Evolutionary conservation across 2,113 vertebrate genomes (phyloP).

Genomic region (Rhabdornis inornatus): DNA sequence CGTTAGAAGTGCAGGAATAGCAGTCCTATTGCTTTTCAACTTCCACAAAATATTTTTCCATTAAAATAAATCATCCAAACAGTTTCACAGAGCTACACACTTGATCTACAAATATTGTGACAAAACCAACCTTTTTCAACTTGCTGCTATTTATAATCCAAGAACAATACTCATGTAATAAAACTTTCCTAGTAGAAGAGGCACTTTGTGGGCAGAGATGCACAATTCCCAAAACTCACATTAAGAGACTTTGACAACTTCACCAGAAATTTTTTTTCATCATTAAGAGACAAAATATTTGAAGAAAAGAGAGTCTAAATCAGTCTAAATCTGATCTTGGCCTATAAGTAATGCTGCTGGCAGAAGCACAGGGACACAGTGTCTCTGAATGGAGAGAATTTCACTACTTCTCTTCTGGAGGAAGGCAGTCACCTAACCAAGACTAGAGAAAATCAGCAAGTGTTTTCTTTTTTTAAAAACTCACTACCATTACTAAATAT

Average conservation of each 20-base stretch:
- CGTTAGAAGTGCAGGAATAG: not conserved
- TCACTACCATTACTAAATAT: not conserved
- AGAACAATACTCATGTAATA: not conserved
- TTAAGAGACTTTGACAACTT: not conserved
- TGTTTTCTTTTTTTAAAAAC: not conserved
- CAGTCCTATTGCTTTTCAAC: not conserved
- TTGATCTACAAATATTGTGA: not conserved
- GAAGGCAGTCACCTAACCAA: not conserved
- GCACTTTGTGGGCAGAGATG: not conserved
- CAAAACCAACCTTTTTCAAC: not conserved
- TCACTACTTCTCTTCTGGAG: not conserved
- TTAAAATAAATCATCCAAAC: not conserved
- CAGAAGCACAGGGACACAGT: not conserved
- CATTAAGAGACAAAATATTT: not conserved
- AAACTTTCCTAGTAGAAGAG: not conserved
- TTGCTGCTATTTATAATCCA: constrained; percentile 1
- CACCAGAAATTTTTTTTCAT: not conserved
- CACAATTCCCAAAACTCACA: not conserved
- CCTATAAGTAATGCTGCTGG: not conserved
- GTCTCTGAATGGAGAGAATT: not conserved
- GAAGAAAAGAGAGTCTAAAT: not conserved
- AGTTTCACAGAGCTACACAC: not conserved
- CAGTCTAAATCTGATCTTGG: not conserved
- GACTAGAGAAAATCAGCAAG: not conserved
- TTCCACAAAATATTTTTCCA: not conserved